Base-by-base conservation (phyloP, 1,140 invertebrate species). In the Philaenus spumarius region DNA sequence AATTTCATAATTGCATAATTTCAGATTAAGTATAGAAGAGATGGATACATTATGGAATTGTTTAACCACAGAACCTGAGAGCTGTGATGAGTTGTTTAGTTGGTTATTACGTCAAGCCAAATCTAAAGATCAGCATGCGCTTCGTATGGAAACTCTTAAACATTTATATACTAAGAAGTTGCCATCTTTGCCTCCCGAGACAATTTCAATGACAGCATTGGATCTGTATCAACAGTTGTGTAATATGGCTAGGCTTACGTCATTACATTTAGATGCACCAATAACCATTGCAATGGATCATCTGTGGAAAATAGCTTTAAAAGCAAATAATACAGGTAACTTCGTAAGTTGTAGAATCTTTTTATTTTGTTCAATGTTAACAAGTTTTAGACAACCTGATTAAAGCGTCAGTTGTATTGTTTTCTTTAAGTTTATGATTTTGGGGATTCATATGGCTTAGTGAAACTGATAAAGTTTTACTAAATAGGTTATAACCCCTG, bases 41-140 rank as follows among this genome's bases (percentile, higher is more conserved):
- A 82, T 96, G 17, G 92, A 96, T 68, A 85, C 83, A 17, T 69
- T 97, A 5, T 97, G 93, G 94, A 82, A 86, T 59, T 95, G 92
- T 74, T 75, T 97, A 24, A 90, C 91, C 0, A 82, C 84, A 39
- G 87, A 93, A 72, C 71, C 80, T 0, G 85, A 89, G 58, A 92
- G 89, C 66, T 83, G 87, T 0, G 93, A 97, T 70, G 93, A 95
- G 66, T 80, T 95, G 15, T 93, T 95, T 68, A 90, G 86, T 61
- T 97, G 94, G 93, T 74, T 97, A 35, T 76, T 94, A 6, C 87
- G 85, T 14, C 93, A 97, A 73, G 88, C 90, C 0, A 92, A 93
- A 69, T 85, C 85, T 1, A 86, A 89, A n/a, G 93, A 95, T 48
- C 84, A 91, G 63, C 93, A 96, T 74, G 93, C 93, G 0, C 73